Conservation (phyloP, 2,797 vertebrate genomes). For the Crax fasciolata region DNA sequence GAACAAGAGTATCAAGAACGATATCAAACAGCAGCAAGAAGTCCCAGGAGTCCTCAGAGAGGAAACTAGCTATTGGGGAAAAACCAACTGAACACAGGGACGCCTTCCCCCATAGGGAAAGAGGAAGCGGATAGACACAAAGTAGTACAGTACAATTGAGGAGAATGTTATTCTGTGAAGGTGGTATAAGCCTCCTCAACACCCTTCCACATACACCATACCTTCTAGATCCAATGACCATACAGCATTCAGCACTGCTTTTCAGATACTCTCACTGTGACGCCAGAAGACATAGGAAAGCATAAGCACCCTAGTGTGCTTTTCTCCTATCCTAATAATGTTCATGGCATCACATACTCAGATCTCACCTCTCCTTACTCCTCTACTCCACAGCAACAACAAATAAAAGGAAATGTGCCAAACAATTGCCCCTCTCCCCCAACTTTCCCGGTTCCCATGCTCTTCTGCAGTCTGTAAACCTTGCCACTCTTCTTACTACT, state of each 20-base stretch:
- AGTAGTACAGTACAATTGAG: background rate
- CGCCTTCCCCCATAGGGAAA: background rate
- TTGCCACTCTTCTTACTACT: background rate
- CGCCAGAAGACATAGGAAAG: background rate
- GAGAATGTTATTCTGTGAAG: background rate
- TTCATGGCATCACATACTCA: background rate
- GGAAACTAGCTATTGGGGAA: background rate
- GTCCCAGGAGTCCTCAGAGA: background rate
- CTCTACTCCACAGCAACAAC: background rate
- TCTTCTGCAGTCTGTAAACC: background rate
- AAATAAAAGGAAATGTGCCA: background rate
- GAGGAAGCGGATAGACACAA: background rate
- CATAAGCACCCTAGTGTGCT: background rate
- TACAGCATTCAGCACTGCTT: background rate
- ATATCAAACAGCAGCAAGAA: background rate
- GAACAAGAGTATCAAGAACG: background rate
- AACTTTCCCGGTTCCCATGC: background rate
- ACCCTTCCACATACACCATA: background rate
- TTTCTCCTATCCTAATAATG: background rate
- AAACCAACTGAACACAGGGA: background rate
- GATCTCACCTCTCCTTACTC: background rate
- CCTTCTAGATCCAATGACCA: background rate
- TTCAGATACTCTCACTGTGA: background rate
- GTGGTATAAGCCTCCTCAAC: background rate
- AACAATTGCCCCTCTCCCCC: background rate